Evolutionary conservation across 30 jellyfish, hydroid and myxozoan species (phyloP).

Genomic region (Turritopsis dohrnii): DNA sequence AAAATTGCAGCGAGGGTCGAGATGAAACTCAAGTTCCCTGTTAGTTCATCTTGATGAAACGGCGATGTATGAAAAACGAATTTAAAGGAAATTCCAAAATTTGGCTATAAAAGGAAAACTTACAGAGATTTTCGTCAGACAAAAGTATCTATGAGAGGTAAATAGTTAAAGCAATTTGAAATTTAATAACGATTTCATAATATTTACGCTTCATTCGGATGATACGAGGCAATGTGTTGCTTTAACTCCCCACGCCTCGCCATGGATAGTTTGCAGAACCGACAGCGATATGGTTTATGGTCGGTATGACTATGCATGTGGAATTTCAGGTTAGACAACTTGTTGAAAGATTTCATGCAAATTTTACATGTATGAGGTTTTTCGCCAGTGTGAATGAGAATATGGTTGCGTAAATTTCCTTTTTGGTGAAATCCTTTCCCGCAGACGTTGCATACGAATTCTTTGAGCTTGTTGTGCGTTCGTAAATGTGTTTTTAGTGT

Average conservation of each 20-base stretch:
- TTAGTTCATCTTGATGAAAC: too few species aligned
- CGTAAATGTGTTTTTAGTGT: conserved; percentile 87
- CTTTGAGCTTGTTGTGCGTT: conserved; percentile 89
- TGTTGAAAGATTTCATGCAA: conserved; percentile 86
- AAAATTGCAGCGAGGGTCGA: too few species aligned
- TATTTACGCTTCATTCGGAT: background rate
- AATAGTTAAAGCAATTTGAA: too few species aligned
- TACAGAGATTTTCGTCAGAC: too few species aligned
- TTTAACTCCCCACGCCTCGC: conserved; percentile 91
- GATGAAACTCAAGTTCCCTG: too few species aligned
- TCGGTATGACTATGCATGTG: conserved; percentile 83
- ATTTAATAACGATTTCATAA: too few species aligned
- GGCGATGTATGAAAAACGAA: too few species aligned
- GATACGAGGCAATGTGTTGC: conserved; percentile 60
- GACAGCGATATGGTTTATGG: conserved; percentile 96
- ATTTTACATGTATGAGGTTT: conserved; percentile 72
- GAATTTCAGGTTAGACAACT: conserved; percentile 85
- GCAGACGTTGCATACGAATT: conserved; percentile 75
- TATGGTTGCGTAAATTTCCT: conserved; percentile 90
- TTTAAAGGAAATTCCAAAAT: too few species aligned
- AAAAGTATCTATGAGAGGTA: too few species aligned
- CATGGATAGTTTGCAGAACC: conserved; percentile 79
- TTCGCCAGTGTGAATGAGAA: conserved; percentile 95
- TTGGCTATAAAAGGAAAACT: too few species aligned
- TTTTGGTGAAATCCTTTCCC: conserved; percentile 99